These are phyloP conservation scores for Pollenia amentaria DNA, from an alignment of 2,888 invertebrate genomes.

Conservation along the genomic window DNA sequence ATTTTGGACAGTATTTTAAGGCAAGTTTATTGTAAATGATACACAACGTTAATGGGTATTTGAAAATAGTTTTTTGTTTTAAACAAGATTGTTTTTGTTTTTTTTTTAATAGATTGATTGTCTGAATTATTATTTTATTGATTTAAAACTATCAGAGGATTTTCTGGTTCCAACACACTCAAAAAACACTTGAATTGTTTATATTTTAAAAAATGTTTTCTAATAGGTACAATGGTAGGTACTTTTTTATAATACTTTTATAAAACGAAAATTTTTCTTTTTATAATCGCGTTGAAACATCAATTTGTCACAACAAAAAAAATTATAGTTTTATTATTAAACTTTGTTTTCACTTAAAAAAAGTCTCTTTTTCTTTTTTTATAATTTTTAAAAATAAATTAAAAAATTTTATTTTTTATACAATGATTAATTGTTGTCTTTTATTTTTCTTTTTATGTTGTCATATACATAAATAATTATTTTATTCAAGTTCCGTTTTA, in stretches of 20 bases:
- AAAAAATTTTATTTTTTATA: too few species aligned
- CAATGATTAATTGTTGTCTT: too few species aligned
- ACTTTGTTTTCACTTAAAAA: slow-evolving; percentile 1
- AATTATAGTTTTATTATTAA: too few species aligned
- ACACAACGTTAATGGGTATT: not conserved
- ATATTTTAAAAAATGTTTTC: not conserved
- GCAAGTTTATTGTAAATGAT: slow-evolving; percentile 73
- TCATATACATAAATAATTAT: too few species aligned
- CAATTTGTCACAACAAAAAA: too few species aligned
- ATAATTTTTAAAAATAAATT: not conserved
- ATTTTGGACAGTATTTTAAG: slow-evolving; percentile 78
- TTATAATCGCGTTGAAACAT: not conserved
- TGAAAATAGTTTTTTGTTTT: not conserved
- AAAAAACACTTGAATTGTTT: slow-evolving; percentile 14
- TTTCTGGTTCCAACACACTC: slow-evolving; percentile 19
- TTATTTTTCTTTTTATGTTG: too few species aligned
- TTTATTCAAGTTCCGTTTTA: slow-evolving; percentile 27
- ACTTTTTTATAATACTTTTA: not conserved
- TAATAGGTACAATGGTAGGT: not conserved
- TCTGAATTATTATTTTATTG: not conserved
- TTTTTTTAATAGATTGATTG: not conserved
- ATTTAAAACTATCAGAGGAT: slow-evolving; percentile 8
- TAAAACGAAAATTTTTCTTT: slow-evolving; percentile 1
- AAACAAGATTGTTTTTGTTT: not conserved
- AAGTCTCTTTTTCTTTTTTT: not conserved